Evolutionary conservation across 2,797 vertebrate species (phyloP), one percentile per base, ranked within the genome.

Genomic region (Silurus lanzhouensis): DNA sequence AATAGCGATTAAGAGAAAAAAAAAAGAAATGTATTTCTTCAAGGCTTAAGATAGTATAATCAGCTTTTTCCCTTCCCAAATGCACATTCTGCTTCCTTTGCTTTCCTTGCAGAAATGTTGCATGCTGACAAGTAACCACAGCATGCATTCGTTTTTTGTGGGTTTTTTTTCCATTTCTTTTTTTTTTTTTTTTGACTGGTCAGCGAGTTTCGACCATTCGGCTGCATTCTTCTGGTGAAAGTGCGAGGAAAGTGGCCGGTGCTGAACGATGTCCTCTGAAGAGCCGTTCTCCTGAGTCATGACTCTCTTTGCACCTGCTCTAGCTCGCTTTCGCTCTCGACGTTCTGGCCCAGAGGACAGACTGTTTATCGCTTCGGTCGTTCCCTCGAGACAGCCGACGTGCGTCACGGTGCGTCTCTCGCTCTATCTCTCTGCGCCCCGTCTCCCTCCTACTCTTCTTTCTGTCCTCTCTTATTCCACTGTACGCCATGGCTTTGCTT

Each of bases 221-320:
- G 93, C 93, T 92, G 90, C 92, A 91, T 92, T 91, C 91, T 88
- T 91, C 90, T 89, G 90, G 89, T 89, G 88, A 91, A 74, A 88
- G 88, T 87, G 79, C 83, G 87, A 71, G 25, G 46, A 31, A 72
- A 57, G 46, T 61, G 64, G 38, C 84, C 76, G 46, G 31, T 20
- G 76, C 68, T 83, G 84, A 85, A 86, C 25, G 44, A 82, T 81
- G 84, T 71, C 64, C 83, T 83, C 84, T 82, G 55, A 80, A 66
- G 78, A 83, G 60, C 60, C 77, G 19, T 78, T 83, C 57, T 85
- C 64, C 83, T 88, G 85, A 84, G 83, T 88, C 84, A 87, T 83
- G 86, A 71, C 57, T 80, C 83, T 87, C 55, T 87, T 60, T 67
- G 78, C 89, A 90, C 89, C 87, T 90, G 89, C 78, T 66, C 75